These are phyloP conservation scores for Anser brachyrhynchus DNA, from an alignment of 2,113 vertebrate species.

Conservation along the genomic window DNA sequence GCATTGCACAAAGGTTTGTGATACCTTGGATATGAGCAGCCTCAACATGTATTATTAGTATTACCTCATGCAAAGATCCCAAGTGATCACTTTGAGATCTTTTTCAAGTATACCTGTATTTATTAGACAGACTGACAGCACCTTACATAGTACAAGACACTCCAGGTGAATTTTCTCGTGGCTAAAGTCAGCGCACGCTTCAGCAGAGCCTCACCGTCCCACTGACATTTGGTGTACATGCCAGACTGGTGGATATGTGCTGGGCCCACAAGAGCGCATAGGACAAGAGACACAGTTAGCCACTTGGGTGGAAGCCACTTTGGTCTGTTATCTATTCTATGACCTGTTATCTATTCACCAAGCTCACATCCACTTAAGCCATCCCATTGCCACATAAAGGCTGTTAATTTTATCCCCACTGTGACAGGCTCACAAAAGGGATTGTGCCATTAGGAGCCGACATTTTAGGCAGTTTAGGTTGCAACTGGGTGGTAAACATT, in stretches of 20 bases:
- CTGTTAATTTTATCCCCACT: neutral
- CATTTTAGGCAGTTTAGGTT: neutral
- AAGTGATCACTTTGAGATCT: neutral
- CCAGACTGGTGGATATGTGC: neutral
- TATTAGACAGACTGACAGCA: neutral
- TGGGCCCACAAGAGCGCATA: neutral
- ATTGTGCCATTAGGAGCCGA: rapidly evolving
- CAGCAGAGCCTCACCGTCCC: neutral
- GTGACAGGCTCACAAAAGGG: neutral
- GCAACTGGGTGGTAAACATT: neutral
- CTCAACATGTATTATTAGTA: neutral
- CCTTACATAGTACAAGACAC: neutral
- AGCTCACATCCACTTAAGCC: neutral
- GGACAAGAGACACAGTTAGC: neutral
- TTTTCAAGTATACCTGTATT: neutral
- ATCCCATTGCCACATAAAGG: neutral
- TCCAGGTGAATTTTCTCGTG: neutral
- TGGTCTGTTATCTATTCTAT: neutral
- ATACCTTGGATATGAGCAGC: neutral
- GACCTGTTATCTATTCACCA: neutral
- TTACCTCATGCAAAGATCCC: neutral
- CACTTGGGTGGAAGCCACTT: neutral
- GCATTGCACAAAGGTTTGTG: neutral
- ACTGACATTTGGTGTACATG: neutral
- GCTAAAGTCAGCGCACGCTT: neutral